Conservation (phyloP, 2,797 vertebrate species). For the Siniperca obscura region DNA sequence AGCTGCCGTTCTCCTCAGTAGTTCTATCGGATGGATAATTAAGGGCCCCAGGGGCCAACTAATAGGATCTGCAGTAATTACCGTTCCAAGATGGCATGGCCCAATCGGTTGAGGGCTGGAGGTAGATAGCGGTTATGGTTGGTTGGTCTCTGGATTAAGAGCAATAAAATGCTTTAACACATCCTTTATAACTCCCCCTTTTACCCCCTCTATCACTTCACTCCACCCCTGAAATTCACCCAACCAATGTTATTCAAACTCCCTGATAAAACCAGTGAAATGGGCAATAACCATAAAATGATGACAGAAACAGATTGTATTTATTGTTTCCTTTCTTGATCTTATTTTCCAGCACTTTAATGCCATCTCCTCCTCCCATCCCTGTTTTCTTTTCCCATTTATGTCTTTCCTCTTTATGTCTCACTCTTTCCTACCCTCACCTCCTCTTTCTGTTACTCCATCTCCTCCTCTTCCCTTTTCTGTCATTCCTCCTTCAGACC, state of each 20-base stretch:
- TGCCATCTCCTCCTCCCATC: background rate
- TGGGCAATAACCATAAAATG: slow-evolving; percentile 71
- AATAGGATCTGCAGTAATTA: slow-evolving; percentile 80
- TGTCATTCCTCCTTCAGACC: slow-evolving; percentile 85
- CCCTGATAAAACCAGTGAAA: slow-evolving; percentile 69
- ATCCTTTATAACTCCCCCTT: slow-evolving; percentile 46
- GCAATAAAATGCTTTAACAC: slow-evolving; percentile 73
- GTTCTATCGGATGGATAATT: slow-evolving; percentile 75
- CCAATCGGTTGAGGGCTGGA: slow-evolving; percentile 60
- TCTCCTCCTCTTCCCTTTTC: background rate
- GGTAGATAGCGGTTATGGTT: slow-evolving; percentile 72
- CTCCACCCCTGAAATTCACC: slow-evolving; percentile 62
- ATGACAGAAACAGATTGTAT: slow-evolving; percentile 63
- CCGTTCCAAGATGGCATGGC: slow-evolving; percentile 61
- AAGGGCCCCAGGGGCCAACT: slow-evolving; percentile 68
- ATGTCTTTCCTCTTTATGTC: slow-evolving; percentile 9
- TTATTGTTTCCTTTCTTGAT: slow-evolving; percentile 56
- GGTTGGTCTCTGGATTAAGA: slow-evolving; percentile 72
- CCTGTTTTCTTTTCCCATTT: slow-evolving; percentile 26
- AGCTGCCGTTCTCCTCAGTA: slow-evolving; percentile 60
- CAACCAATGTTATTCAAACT: slow-evolving; percentile 44
- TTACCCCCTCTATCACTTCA: slow-evolving; percentile 30
- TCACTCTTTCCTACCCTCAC: slow-evolving; percentile 9
- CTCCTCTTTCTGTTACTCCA: background rate
- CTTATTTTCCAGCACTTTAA: slow-evolving; percentile 36